These are phyloP conservation scores for Chlamydotis undulata DNA, from an alignment of 2,113 vertebrate genomes.

Conservation along the genomic window DNA sequence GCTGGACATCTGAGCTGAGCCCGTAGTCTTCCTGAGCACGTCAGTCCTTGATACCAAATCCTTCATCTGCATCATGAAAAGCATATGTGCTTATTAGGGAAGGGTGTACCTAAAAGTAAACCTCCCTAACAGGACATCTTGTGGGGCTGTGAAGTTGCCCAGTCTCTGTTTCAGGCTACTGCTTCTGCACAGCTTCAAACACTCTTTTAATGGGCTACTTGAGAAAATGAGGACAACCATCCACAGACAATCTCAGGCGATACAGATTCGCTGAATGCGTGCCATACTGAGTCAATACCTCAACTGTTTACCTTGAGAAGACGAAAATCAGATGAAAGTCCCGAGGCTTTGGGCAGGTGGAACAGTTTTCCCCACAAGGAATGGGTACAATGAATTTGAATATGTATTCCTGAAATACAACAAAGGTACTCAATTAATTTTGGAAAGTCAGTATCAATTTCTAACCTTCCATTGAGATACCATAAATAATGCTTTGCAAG, in stretches of 20 bases:
- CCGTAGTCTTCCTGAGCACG: not conserved
- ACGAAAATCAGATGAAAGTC: conserved; percentile 18
- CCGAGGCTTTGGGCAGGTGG: not conserved
- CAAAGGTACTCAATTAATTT: conserved; percentile 35
- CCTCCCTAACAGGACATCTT: not conserved
- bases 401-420: conserved; percentile 28
- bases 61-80: not conserved
- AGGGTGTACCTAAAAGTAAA: not conserved
- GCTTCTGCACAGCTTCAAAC: not conserved
- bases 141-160: not conserved
- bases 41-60: not conserved
- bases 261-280: not conserved
- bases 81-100: not conserved
- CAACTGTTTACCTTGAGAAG: not conserved
- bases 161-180: not conserved
- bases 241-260: not conserved
- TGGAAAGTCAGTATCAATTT: conserved; percentile 50
- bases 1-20: not conserved
- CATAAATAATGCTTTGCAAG: conserved; percentile 42
- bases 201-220: not conserved
- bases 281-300: not conserved
- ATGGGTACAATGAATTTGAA: not conserved
- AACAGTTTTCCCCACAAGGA: not conserved
- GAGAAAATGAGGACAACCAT: not conserved
- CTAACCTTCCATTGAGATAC: conserved; percentile 27